Evolutionary conservation across 2,888 invertebrate genomes (phyloP).

Genomic region (Spodoptera exigua): DNA sequence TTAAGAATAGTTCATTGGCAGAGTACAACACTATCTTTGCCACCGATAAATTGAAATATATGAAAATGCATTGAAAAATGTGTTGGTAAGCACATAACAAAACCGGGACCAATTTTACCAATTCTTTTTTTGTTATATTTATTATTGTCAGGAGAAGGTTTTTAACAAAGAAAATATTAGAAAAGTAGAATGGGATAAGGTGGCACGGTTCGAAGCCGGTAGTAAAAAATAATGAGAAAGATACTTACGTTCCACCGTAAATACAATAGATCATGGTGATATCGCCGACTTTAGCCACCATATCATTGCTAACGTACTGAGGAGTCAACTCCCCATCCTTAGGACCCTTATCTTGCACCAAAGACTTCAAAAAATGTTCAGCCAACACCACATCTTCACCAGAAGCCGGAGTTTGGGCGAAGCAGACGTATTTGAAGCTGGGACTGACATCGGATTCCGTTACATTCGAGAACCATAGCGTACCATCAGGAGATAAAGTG

Average conservation of each 20-base stretch:
- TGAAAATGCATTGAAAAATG: no score
- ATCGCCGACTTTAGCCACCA: constrained; percentile 69
- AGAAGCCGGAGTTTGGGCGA: constrained; percentile 71
- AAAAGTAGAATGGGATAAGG: no score
- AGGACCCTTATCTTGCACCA: constrained; percentile 62
- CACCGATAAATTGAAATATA: no score
- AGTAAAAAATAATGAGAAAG: background rate
- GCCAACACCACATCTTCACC: constrained; percentile 69
- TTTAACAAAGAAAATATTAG: no score
- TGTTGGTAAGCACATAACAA: no score
- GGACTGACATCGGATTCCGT: constrained; percentile 70
- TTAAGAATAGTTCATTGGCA: no score
- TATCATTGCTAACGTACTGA: constrained; percentile 74
- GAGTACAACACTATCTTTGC: no score
- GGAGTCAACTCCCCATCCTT: constrained; percentile 69
- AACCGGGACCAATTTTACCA: no score
- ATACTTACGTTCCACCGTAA: constrained; percentile 81
- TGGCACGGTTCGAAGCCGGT: background rate
- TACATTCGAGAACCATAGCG: constrained; percentile 76
- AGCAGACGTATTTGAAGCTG: constrained; percentile 74
- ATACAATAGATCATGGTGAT: constrained; percentile 78
- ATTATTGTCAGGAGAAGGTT: no score
- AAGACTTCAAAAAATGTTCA: constrained; percentile 70
- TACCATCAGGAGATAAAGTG: constrained; percentile 73
- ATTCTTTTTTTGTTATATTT: no score